Evolutionary conservation across 2,113 vertebrate genomes (phyloP), one percentile per base, ranked within the genome.

Genomic region (Larimichthys polyactis): DNA sequence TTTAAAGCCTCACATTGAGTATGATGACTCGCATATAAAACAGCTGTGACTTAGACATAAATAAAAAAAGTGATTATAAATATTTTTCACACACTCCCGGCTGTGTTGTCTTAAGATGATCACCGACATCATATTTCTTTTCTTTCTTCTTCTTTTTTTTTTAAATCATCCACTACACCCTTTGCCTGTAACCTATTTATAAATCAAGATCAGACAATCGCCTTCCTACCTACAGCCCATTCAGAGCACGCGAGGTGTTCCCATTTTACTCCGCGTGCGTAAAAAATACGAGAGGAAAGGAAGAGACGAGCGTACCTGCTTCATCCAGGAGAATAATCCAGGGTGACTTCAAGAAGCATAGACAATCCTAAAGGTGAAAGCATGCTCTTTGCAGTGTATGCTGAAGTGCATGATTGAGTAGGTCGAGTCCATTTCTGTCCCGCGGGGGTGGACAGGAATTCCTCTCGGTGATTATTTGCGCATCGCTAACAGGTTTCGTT

Each of bases 391-490:
- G 92, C 89, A 67, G 90, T 93, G 94, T 91, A 93, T 94, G 94
- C 91, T 94, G 93, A 93, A 93, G 93, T 93, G 94, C 95, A 95
- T 95, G 95, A 96, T 96, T 95, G 95, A 95, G 95, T 92, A 94
- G 88, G 95, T 78, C 92, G 84, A 92, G 83, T 94, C 95, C 92
- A 96, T 82, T 82, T 88, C 86, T 75, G 71, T 46, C 67, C 77
- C 67, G 67, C 17, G 43, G 77, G 79, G 85, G 85, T 59, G 65
- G 19, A 0, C n/a, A 3, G 20, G 20, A 55, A 60, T 43, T 51
- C 24, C 44, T 51, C 12, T 11, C 19, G 12, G 16, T 2, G 2
- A 1, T 48, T 9, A n/a, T 19, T 10, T 12, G 0, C n/a, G 1
- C 4, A 0, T 20, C 3, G 0, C 8, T 1, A 4, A 7, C 1